Percentiles rank a stretch among this genome's conserved stretches.
These are phyloP conservation scores for Galagoides demidoff DNA, from an alignment of 2,797 vertebrate genomes.

Conservation along the genomic window DNA sequence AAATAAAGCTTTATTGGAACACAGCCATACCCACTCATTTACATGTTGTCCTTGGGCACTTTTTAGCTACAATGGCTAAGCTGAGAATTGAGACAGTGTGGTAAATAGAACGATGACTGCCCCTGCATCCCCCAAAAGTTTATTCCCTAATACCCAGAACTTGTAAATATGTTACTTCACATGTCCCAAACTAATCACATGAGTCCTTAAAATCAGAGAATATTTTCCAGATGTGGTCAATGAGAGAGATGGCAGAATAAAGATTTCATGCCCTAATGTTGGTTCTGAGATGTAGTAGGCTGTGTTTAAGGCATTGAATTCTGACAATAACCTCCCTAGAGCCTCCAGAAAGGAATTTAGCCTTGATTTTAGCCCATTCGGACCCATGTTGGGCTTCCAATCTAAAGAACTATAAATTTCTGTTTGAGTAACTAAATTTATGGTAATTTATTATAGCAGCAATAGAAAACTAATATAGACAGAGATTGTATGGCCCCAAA, in stretches of 20 bases:
- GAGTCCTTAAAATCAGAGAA: not conserved
- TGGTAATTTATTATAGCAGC: not conserved
- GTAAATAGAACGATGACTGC: not conserved
- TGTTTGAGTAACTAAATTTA: not conserved
- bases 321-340: not conserved
- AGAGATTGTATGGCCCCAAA: not conserved
- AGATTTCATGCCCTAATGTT: not conserved
- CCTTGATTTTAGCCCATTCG: not conserved
- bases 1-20: constrained; percentile 49
- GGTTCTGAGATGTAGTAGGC: not conserved
- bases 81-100: not conserved
- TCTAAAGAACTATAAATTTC: not conserved
- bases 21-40: not conserved
- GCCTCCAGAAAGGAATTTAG: not conserved
- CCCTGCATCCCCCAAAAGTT: not conserved
- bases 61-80: not conserved
- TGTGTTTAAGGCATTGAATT: not conserved
- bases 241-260: not conserved
- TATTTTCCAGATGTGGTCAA: not conserved
- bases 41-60: not conserved
- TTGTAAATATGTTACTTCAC: not conserved
- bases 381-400: not conserved
- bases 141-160: not conserved
- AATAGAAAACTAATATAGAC: constrained; percentile 47
- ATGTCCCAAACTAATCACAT: not conserved